Conservation (phyloP, 2,113 vertebrate species). For the Podarcis cretensis region DNA sequence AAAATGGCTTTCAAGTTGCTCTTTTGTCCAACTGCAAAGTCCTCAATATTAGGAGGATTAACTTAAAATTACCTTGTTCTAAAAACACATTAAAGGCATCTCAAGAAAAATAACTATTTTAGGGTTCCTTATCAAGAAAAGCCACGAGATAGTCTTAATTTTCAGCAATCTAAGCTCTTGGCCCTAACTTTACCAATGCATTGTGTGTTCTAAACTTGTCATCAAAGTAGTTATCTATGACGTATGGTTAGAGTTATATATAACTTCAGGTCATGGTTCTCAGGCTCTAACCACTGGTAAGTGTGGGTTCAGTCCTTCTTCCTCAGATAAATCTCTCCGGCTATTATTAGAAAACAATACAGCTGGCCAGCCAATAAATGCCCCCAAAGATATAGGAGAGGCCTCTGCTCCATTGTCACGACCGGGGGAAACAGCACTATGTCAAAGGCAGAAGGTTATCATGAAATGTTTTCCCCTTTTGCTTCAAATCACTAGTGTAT, state of each 20-base stretch:
- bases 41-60: constrained; percentile 11
- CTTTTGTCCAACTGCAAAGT: not conserved
- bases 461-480: constrained; percentile 44
- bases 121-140: constrained; percentile 62
- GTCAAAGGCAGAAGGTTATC: constrained; percentile 42
- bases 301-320: constrained; percentile 58
- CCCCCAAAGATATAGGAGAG: constrained; percentile 50
- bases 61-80: constrained; percentile 30
- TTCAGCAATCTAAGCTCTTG: constrained; percentile 67
- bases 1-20: not conserved
- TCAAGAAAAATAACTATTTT: constrained; percentile 34
- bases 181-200: constrained; percentile 73
- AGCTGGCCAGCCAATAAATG: constrained; percentile 46
- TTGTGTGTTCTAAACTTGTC: constrained; percentile 73
- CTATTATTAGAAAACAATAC: constrained; percentile 61
- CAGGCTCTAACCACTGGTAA: constrained; percentile 67
- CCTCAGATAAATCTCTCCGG: constrained; percentile 59
- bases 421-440: constrained; percentile 52
- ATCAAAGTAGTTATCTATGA: constrained; percentile 67
- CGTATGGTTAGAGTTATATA: constrained; percentile 74
- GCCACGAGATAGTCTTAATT: constrained; percentile 54
- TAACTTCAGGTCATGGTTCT: constrained; percentile 70
- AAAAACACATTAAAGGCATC: not conserved
- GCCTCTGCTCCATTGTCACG: constrained; percentile 46
- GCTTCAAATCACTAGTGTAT: constrained; percentile 48